These are phyloP conservation scores for Bicyclus anynana DNA, from an alignment of 1,140 invertebrate species.

Conservation along the genomic window DNA sequence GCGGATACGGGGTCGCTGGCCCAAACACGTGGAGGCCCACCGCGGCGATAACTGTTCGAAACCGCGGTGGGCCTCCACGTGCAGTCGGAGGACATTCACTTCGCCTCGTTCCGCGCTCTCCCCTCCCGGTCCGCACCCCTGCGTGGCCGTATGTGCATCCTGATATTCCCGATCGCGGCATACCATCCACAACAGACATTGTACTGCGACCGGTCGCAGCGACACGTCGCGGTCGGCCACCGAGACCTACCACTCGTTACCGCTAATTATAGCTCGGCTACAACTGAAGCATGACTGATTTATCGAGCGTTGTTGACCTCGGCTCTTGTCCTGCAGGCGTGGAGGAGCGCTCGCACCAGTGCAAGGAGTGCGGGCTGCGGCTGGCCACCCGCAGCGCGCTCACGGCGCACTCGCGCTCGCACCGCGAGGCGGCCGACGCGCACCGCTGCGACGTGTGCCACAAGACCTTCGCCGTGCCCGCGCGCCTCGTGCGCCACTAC, in stretches of 20 bases:
- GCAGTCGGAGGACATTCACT: constrained; percentile 69
- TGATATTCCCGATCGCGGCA: constrained; percentile 66
- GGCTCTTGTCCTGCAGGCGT: constrained; percentile 52
- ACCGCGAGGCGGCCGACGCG: constrained; percentile 80
- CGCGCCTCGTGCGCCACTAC: constrained; percentile 93
- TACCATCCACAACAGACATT: constrained; percentile 57
- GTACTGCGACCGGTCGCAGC: constrained; percentile 52
- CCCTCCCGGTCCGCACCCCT: constrained; percentile 35
- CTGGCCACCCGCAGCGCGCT: constrained; percentile 80
- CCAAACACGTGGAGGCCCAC: constrained; percentile 72
- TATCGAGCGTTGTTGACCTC: constrained; percentile 25
- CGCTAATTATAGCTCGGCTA: neutral
- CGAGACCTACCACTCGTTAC: constrained; percentile 11
- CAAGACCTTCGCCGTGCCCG: constrained; percentile 94
- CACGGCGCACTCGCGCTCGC: constrained; percentile 79
- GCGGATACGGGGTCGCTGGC: constrained; percentile 60
- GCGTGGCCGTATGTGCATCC: constrained; percentile 56
- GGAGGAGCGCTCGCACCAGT: constrained; percentile 63
- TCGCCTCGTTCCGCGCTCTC: constrained; percentile 47
- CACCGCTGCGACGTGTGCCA: constrained; percentile 94
- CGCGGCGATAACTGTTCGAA: constrained; percentile 57
- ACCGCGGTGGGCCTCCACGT: constrained; percentile 72
- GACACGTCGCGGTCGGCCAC: constrained; percentile 25
- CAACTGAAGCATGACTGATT: constrained; percentile 11
- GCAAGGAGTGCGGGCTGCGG: constrained; percentile 79